These are phyloP conservation scores for Noctua comes DNA, from an alignment of 2,888 invertebrate species.

Conservation along the genomic window DNA sequence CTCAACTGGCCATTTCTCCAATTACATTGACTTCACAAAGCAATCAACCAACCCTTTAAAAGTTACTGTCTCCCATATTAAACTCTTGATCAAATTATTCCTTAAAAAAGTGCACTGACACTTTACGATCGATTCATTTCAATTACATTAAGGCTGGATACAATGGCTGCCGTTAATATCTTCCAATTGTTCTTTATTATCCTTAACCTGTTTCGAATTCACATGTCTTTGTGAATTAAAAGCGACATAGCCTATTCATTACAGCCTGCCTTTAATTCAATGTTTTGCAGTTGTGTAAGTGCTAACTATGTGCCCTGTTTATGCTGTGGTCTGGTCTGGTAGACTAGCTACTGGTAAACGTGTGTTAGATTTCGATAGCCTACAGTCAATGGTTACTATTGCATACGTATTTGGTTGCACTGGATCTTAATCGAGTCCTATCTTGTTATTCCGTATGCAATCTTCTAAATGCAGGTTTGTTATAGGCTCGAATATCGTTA, in stretches of 20 bases:
- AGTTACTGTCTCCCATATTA: neutral
- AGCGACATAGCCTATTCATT: slow-evolving; percentile 26
- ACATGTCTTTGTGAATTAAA: slow-evolving; percentile 47
- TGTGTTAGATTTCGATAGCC: slow-evolving; percentile 17
- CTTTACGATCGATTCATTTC: slow-evolving; percentile 45
- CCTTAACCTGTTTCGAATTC: slow-evolving; percentile 41
- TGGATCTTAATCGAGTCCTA: slow-evolving; percentile 38
- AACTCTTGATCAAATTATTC: slow-evolving; percentile 25
- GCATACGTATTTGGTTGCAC: slow-evolving; percentile 42
- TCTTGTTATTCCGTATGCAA: slow-evolving; percentile 43
- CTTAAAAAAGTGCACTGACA: slow-evolving; percentile 28
- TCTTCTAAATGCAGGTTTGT: slow-evolving; percentile 53
- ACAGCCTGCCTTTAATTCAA: slow-evolving; percentile 10
- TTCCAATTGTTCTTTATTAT: slow-evolving; percentile 56
- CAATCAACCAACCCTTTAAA: slow-evolving; percentile 10
- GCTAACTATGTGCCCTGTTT: slow-evolving; percentile 6
- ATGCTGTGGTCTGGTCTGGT: slow-evolving; percentile 10
- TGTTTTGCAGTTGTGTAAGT: slow-evolving; percentile 16
- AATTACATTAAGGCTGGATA: slow-evolving; percentile 34
- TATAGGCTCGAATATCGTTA: slow-evolving; percentile 41
- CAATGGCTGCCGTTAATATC: slow-evolving; percentile 32
- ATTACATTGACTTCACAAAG: neutral
- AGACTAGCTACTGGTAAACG: neutral
- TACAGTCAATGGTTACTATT: slow-evolving; percentile 19
- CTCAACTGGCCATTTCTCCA: neutral